Percentiles rank a stretch among this genome's conserved stretches.
phyloP scores from a whole-genome alignment of 1,140 invertebrate species.

The Drosophila sp. region DNA sequence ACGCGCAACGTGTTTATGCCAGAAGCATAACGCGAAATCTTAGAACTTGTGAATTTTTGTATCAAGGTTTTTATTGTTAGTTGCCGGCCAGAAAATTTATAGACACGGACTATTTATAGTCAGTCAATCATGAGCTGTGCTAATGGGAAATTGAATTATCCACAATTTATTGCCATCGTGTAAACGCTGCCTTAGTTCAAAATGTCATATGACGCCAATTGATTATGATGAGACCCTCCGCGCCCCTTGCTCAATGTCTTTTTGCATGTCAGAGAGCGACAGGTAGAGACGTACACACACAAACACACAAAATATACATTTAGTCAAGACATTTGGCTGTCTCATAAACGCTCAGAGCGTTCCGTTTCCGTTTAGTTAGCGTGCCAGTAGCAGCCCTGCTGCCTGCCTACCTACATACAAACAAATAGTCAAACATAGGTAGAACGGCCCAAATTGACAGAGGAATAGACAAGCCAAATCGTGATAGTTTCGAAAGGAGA shows the following conservation, averaged over 20 bases:
- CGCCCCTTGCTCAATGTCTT: conserved; percentile 56
- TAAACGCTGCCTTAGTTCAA: conserved; percentile 62
- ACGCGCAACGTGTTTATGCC: conserved; percentile 34
- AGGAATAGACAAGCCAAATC: conserved; percentile 37
- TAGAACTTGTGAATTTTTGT: background rate
- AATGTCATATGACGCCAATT: conserved; percentile 81
- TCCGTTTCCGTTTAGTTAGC: conserved; percentile 62
- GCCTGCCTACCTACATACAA: conserved; percentile 52
- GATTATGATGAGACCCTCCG: conserved; percentile 69
- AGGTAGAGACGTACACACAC: conserved; percentile 60
- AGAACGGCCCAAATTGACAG: conserved; percentile 58
- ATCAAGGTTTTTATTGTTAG: too few species aligned
- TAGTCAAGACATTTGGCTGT: conserved; percentile 66
- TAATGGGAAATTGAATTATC: background rate
- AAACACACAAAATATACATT: conserved; percentile 12
- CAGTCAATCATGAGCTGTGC: background rate
- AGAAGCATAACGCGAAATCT: conserved; percentile 16
- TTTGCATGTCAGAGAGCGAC: conserved; percentile 75
- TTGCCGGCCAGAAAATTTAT: too few species aligned
- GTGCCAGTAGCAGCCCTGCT: conserved; percentile 35
- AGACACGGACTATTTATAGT: too few species aligned
- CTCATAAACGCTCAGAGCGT: conserved; percentile 73
- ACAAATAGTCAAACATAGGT: conserved; percentile 19
- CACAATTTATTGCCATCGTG: conserved; percentile 6
- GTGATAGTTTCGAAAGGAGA: conserved; percentile 8